These are phyloP conservation scores for Orthonevra nobilis DNA, from an alignment of 2,888 invertebrate genomes.

Conservation along the genomic window DNA sequence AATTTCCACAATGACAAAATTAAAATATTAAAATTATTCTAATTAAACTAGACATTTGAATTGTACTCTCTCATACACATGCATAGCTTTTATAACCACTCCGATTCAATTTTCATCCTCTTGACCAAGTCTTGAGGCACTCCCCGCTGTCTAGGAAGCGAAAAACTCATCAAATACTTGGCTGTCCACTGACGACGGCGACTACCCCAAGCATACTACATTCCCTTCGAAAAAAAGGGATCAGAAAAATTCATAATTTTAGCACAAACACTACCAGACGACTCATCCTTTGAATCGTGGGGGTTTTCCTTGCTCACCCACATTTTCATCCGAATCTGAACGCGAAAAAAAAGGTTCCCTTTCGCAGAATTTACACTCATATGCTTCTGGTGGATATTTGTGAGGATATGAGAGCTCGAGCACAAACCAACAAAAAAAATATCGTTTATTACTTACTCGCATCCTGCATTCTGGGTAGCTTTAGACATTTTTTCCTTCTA, in stretches of 20 bases:
- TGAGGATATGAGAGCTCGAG: conserved; percentile 27
- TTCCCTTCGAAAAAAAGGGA: conserved; percentile 8
- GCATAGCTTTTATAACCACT: conserved; percentile 17
- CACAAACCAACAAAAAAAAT: conserved; percentile 30
- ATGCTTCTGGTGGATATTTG: conserved; percentile 15
- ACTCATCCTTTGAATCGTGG: conserved; percentile 34
- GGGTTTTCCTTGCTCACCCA: conserved; percentile 17
- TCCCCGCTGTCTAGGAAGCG: conserved; percentile 10
- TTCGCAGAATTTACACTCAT: conserved; percentile 34
- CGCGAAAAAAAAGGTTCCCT: conserved; percentile 30
- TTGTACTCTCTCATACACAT: too few species aligned
- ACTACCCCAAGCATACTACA: conserved; percentile 33
- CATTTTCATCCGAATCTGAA: neutral
- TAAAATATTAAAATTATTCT: conserved; percentile 52
- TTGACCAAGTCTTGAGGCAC: conserved; percentile 38
- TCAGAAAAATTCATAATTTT: conserved; percentile 58
- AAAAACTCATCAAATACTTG: conserved; percentile 48
- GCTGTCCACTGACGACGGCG: conserved; percentile 34
- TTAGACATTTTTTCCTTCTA: conserved; percentile 39
- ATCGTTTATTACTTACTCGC: conserved; percentile 66
- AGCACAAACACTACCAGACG: conserved; percentile 57
- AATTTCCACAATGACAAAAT: conserved; percentile 15
- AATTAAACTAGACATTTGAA: conserved; percentile 38
- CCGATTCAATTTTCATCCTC: conserved; percentile 42
- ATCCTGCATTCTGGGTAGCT: conserved; percentile 66